Percentiles rank a stretch among this genome's conserved stretches.
These are phyloP conservation scores for Salvator merianae DNA, from an alignment of 2,113 vertebrate species.

Conservation along the genomic window DNA sequence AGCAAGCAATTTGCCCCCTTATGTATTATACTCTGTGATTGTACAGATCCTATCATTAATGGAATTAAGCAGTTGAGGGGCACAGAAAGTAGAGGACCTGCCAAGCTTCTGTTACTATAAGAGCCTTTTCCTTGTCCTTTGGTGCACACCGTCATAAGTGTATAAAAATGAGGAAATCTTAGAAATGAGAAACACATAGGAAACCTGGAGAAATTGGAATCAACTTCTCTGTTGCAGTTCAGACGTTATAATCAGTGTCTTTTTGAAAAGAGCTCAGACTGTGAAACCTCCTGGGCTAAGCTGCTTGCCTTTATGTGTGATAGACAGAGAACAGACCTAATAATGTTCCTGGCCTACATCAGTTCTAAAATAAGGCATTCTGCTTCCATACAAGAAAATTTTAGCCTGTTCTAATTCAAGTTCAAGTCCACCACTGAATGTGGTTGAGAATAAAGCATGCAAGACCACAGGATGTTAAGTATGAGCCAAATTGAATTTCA, in stretches of 20 bases:
- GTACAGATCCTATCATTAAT: too few relatives aligned
- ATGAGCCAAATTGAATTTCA: slow-evolving; percentile 25
- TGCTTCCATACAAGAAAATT: not conserved
- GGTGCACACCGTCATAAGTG: not conserved
- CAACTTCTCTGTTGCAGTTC: too few relatives aligned
- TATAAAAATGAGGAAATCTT: too few relatives aligned
- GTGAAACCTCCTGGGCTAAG: too few relatives aligned
- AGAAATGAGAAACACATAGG: not conserved
- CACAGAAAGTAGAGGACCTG: not conserved
- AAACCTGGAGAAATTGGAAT: not conserved
- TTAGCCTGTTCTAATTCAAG: slow-evolving; percentile 13
- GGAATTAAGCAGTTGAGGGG: not conserved
- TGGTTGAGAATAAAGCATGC: not conserved
- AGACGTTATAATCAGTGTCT: not conserved
- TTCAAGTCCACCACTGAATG: slow-evolving; percentile 33
- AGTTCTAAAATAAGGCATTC: not conserved
- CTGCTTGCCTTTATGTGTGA: not conserved
- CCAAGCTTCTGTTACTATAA: slow-evolving; percentile 37
- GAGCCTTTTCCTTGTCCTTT: not conserved
- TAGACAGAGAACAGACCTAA: not conserved
- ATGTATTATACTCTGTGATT: too few relatives aligned
- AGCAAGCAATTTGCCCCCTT: too few relatives aligned
- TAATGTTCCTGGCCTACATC: not conserved
- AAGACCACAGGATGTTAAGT: slow-evolving; percentile 4
- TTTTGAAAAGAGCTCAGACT: too few relatives aligned